phyloP scores from a whole-genome alignment of 2,888 invertebrate genomes.

The Lochmaea capreae region DNA sequence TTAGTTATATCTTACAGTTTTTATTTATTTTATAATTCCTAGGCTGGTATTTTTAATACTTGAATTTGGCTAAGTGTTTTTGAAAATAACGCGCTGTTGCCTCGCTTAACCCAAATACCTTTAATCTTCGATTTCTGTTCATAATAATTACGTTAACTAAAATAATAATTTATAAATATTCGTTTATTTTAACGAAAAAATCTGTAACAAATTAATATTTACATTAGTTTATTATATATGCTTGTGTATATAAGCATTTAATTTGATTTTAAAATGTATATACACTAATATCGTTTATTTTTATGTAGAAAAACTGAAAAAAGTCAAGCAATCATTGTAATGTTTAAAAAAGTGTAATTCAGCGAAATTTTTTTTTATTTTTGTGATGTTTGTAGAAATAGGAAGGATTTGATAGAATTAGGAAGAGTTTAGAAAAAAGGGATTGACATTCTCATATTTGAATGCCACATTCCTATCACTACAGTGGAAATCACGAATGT shows the following conservation, averaged over 20 bases:
- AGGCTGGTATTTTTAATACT: not conserved
- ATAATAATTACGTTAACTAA: not conserved
- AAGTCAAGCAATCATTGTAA: not conserved
- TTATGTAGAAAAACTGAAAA: not conserved
- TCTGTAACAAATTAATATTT: slow-evolving; percentile 1
- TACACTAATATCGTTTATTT: slow-evolving; percentile 1
- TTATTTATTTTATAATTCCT: not conserved
- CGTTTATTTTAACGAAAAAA: not conserved
- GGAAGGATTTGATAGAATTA: no score
- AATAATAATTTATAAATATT: slow-evolving; percentile 4
- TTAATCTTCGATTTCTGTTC: not conserved
- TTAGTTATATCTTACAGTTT: not conserved
- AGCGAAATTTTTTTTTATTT: not conserved
- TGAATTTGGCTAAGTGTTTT: not conserved
- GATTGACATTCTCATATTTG: no score
- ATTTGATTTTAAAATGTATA: slow-evolving; percentile 4
- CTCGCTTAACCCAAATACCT: not conserved
- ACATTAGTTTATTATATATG: slow-evolving; percentile 3
- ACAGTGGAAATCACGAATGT: no score
- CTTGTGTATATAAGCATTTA: not conserved
- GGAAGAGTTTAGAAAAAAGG: no score
- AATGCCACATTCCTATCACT: no score
- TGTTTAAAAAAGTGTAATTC: not conserved
- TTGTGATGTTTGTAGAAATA: not conserved
- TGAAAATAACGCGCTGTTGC: not conserved